A percentile compares a stretch with the other conserved stretches of the same genome.
phyloP scores from a whole-genome alignment of 2,113 vertebrate species.

The Perccottus glenii region DNA sequence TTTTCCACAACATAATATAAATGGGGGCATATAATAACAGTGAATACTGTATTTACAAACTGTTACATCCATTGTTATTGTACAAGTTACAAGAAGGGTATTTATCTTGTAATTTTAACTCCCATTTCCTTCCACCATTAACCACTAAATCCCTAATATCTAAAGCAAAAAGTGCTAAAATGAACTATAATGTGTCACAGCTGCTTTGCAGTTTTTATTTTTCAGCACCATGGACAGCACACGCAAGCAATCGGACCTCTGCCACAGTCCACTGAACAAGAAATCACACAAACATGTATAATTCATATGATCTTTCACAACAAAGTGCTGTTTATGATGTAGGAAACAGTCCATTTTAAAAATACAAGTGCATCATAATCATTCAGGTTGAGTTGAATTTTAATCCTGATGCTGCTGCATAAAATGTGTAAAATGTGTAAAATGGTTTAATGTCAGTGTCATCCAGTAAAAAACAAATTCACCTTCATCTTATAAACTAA shows the following conservation, averaged over 20 bases:
- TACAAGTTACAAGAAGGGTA: not conserved
- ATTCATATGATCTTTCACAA: slow-evolving; percentile 2
- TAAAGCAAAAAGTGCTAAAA: not conserved
- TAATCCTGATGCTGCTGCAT: too few relatives aligned
- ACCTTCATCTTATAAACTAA: too few relatives aligned
- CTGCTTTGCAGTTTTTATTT: slow-evolving; percentile 7
- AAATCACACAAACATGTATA: slow-evolving; percentile 38
- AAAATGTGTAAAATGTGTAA: too few relatives aligned
- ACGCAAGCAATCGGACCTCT: slow-evolving; percentile 15
- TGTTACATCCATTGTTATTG: not conserved
- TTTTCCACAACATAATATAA: too few relatives aligned
- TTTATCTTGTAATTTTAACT: not conserved
- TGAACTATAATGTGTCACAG: slow-evolving; percentile 1
- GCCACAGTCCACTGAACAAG: slow-evolving; percentile 45
- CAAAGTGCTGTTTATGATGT: slow-evolving; percentile 7
- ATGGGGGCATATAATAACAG: too few relatives aligned
- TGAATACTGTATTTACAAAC: slow-evolving; percentile 10
- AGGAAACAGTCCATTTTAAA: not conserved
- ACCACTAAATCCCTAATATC: not conserved
- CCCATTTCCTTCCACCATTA: not conserved
- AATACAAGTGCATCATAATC: not conserved
- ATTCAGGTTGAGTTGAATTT: not conserved
- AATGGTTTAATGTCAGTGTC: too few relatives aligned
- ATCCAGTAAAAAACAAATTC: too few relatives aligned
- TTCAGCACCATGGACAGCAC: slow-evolving; percentile 71